phyloP scores from a whole-genome alignment of 2,797 vertebrate genomes.

The Sebastes miniatus region DNA sequence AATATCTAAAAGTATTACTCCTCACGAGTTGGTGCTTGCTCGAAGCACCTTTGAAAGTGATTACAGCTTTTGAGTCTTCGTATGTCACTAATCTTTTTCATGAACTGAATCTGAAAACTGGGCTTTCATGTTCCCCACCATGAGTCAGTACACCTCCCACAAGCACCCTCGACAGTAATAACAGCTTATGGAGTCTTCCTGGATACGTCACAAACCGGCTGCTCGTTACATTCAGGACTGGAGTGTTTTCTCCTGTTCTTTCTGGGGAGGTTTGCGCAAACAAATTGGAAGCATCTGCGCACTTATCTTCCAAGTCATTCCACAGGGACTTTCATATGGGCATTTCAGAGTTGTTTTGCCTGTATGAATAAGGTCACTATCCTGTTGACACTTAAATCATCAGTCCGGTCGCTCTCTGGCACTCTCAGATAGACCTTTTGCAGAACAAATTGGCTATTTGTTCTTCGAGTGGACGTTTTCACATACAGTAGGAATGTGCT shows the following conservation, averaged over 20 bases:
- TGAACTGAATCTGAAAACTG: conserved; percentile 10
- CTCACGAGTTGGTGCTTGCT: not conserved
- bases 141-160: conserved; percentile 15
- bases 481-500: not conserved
- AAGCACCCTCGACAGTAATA: conserved; percentile 19
- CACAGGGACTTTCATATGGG: not conserved
- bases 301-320: not conserved
- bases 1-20: not conserved
- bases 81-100: conserved; percentile 14
- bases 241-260: not conserved
- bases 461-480: not conserved
- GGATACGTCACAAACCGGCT: not conserved
- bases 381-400: not conserved
- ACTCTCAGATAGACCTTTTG: not conserved
- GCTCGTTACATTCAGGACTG: not conserved
- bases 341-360: not conserved
- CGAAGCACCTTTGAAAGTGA: not conserved
- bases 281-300: not conserved
- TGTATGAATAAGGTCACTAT: not conserved
- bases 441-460: not conserved
- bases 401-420: too few relatives aligned
- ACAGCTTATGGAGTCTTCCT: not conserved
- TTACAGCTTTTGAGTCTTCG: not conserved
- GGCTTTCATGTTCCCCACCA: conserved; percentile 26
- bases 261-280: not conserved